phyloP scores from a whole-genome alignment of 2,113 vertebrate species.

The Osmerus eperlanus region DNA sequence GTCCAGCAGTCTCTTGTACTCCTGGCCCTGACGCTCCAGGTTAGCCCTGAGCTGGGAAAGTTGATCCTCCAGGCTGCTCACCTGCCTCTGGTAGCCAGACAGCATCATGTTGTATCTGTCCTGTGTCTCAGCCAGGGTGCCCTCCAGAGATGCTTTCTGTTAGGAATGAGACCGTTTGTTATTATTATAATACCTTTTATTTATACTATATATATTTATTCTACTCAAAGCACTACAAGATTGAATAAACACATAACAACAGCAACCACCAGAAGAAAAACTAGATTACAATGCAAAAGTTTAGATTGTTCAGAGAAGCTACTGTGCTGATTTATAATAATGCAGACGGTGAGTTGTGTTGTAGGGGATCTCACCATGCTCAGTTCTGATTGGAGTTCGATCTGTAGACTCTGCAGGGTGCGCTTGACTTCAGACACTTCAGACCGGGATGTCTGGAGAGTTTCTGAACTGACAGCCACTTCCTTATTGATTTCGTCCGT shows the following conservation, averaged over 20 bases:
- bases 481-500: constrained; percentile 74
- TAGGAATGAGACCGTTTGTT: neutral
- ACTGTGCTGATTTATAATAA: no score
- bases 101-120: constrained; percentile 70
- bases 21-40: constrained; percentile 73
- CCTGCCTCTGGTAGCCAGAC: constrained; percentile 72
- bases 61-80: constrained; percentile 73
- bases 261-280: constrained; percentile 22
- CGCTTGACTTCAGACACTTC: constrained; percentile 74
- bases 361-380: constrained; percentile 62
- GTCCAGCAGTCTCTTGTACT: constrained; percentile 77
- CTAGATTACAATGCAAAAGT: no score
- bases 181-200: no score
- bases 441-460: constrained; percentile 64
- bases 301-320: no score
- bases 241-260: neutral
- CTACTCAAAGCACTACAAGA: neutral
- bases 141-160: constrained; percentile 83
- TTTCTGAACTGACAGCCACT: constrained; percentile 65
- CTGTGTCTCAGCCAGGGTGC: constrained; percentile 74
- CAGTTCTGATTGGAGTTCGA: constrained; percentile 79
- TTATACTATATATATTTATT: no score
- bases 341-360: neutral
- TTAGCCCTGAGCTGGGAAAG: constrained; percentile 67
- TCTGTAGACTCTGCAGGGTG: constrained; percentile 75